phyloP scores from a whole-genome alignment of 2,113 vertebrate species.

The Atractosteus spatula region DNA sequence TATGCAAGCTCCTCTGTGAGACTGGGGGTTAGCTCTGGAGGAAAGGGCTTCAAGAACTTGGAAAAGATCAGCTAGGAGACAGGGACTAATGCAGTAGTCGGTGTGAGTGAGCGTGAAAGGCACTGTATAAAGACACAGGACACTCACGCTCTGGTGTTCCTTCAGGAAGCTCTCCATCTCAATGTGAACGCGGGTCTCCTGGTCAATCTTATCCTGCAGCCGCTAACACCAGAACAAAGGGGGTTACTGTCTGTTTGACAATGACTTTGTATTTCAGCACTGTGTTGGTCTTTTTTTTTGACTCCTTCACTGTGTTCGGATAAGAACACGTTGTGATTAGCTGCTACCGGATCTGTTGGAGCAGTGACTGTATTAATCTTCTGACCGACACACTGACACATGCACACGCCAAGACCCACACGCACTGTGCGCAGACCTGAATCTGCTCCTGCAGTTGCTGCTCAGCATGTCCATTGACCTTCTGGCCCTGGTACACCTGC shows the following conservation, averaged over 20 bases:
- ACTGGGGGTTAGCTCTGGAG: too few relatives aligned
- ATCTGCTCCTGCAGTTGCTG: slow-evolving; percentile 55
- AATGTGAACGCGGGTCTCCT: slow-evolving; percentile 62
- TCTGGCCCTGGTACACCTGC: slow-evolving; percentile 64
- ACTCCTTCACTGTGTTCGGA: too few relatives aligned
- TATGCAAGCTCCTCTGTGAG: too few relatives aligned
- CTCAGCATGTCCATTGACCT: slow-evolving; percentile 59
- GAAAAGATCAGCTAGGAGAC: too few relatives aligned
- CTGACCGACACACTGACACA: neutral
- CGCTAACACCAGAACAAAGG: slow-evolving; percentile 48
- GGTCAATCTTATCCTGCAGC: slow-evolving; percentile 54
- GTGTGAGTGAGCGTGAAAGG: too few relatives aligned
- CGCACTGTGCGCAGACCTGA: slow-evolving; percentile 46
- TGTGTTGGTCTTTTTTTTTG: neutral
- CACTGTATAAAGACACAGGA: too few relatives aligned
- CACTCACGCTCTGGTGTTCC: slow-evolving; percentile 59
- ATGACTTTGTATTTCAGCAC: neutral
- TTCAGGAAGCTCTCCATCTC: slow-evolving; percentile 70
- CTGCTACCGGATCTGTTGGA: too few relatives aligned
- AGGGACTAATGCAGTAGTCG: too few relatives aligned
- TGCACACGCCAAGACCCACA: neutral
- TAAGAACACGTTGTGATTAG: too few relatives aligned
- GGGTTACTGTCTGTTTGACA: neutral
- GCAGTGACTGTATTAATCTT: neutral
- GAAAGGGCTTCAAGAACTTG: too few relatives aligned